phyloP scores from a whole-genome alignment of 2,888 invertebrate genomes.

The Lumbricus terrestris region DNA sequence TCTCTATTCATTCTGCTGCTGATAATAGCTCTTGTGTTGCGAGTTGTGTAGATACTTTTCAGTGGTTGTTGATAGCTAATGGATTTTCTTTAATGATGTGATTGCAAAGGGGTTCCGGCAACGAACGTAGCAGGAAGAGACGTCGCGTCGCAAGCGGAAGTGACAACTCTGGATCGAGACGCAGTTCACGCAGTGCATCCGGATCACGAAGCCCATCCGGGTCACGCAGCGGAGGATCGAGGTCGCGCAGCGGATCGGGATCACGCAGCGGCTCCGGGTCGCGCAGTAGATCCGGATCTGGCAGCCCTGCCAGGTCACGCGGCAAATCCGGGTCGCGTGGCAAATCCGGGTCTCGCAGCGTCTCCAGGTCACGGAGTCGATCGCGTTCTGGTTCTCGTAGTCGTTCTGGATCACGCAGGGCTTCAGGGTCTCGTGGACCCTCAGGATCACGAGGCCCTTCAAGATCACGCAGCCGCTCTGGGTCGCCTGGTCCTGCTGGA shows the following conservation, averaged over 20 bases:
- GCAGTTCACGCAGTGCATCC: conserved; percentile 28
- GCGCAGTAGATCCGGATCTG: conserved; percentile 30
- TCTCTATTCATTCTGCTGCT: background rate
- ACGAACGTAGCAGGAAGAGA: conserved; percentile 46
- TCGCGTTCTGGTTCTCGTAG: conserved; percentile 26
- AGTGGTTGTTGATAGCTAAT: background rate
- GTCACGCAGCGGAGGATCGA: conserved; percentile 31
- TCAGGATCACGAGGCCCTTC: background rate
- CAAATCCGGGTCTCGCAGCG: conserved; percentile 31
- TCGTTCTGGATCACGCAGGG: conserved; percentile 29
- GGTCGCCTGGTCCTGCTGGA: background rate
- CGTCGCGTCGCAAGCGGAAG: conserved; percentile 45
- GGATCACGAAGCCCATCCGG: conserved; percentile 32
- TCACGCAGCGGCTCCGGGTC: conserved; percentile 29
- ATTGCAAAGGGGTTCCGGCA: conserved; percentile 43
- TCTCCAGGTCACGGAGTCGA: background rate
- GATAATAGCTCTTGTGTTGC: background rate
- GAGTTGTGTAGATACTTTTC: background rate
- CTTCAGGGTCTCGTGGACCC: conserved; percentile 22
- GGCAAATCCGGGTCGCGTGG: conserved; percentile 31
- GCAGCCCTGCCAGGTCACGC: conserved; percentile 33
- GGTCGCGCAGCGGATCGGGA: conserved; percentile 32
- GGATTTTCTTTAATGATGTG: background rate
- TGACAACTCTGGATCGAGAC: conserved; percentile 56
- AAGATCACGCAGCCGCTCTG: background rate